Conservation (phyloP, 2,797 vertebrate species). For the Apogon talboti region DNA sequence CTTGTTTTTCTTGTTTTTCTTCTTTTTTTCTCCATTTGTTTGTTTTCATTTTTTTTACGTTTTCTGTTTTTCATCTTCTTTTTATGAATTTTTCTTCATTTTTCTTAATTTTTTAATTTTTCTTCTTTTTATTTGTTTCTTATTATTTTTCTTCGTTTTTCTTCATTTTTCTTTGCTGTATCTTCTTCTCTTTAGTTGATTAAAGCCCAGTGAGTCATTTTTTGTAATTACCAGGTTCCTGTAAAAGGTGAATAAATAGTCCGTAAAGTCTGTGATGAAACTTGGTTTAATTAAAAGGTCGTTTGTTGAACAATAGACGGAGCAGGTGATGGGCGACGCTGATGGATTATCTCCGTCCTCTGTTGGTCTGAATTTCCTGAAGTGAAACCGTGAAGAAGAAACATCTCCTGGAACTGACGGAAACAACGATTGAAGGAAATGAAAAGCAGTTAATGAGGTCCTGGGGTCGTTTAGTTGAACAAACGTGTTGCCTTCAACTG, state of each 20-base stretch:
- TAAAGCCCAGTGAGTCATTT: conserved; percentile 18
- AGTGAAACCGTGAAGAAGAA: not conserved
- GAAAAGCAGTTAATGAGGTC: not conserved
- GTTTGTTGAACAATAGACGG: conserved; percentile 27
- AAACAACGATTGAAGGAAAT: not conserved
- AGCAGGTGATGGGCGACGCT: conserved; percentile 21
- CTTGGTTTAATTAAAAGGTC: conserved; percentile 27
- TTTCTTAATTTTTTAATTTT: no score
- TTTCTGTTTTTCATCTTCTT: no score
- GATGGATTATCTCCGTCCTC: conserved; percentile 22
- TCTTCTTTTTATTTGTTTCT: no score
- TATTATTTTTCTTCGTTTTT: no score
- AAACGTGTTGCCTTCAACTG: no score
- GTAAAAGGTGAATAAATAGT: conserved; percentile 17
- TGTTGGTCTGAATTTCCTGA: not conserved
- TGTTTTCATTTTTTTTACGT: no score
- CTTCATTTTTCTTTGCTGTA: no score
- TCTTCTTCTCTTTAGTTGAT: conserved; percentile 19
- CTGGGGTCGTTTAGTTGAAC: no score
- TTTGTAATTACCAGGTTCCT: conserved; percentile 21
- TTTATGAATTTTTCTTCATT: no score
- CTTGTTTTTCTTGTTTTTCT: no score
- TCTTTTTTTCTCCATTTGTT: no score
- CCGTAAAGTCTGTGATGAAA: conserved; percentile 10
- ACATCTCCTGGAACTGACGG: not conserved